Percentiles rank a stretch among this genome's conserved stretches.
These are phyloP conservation scores for Philereme transversata DNA, from an alignment of 2,888 invertebrate genomes.

Conservation along the genomic window DNA sequence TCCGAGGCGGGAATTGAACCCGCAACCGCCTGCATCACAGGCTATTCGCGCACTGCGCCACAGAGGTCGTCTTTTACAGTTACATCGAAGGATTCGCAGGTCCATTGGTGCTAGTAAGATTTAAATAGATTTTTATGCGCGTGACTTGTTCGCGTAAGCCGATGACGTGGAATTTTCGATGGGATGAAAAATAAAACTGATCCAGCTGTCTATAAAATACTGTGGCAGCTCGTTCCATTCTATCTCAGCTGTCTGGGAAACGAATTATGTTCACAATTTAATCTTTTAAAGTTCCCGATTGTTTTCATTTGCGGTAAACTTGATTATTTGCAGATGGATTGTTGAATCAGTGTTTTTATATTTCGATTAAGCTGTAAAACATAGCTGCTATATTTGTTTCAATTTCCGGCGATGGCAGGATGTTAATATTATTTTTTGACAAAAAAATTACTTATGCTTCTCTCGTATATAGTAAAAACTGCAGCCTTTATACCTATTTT, in stretches of 20 bases:
- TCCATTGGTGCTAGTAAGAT: too few relatives aligned
- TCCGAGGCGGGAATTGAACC: too few relatives aligned
- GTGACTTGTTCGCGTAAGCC: too few relatives aligned
- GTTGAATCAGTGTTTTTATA: conserved; percentile 26
- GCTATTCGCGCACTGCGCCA: too few relatives aligned
- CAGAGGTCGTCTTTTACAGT: too few relatives aligned
- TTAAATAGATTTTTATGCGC: too few relatives aligned
- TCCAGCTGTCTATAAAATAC: background rate
- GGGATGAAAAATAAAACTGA: background rate
- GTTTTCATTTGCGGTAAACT: conserved; percentile 41
- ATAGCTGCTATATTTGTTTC: background rate
- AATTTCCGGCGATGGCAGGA: background rate
- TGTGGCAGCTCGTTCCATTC: conserved; percentile 39
- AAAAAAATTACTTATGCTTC: too few relatives aligned
- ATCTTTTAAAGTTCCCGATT: conserved; percentile 50
- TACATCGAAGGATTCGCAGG: too few relatives aligned
- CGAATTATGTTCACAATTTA: conserved; percentile 55
- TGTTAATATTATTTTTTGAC: background rate
- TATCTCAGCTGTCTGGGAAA: conserved; percentile 42
- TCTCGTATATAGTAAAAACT: too few relatives aligned
- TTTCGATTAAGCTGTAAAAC: conserved; percentile 3
- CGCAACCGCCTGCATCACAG: too few relatives aligned
- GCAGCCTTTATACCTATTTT: too few relatives aligned
- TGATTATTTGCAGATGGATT: conserved; percentile 35
- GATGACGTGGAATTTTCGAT: too few relatives aligned